Percentiles rank a stretch among this genome's conserved stretches.
Conservation (phyloP, 2,888 invertebrate genomes). For the Ommatoiulus sabulosus region DNA sequence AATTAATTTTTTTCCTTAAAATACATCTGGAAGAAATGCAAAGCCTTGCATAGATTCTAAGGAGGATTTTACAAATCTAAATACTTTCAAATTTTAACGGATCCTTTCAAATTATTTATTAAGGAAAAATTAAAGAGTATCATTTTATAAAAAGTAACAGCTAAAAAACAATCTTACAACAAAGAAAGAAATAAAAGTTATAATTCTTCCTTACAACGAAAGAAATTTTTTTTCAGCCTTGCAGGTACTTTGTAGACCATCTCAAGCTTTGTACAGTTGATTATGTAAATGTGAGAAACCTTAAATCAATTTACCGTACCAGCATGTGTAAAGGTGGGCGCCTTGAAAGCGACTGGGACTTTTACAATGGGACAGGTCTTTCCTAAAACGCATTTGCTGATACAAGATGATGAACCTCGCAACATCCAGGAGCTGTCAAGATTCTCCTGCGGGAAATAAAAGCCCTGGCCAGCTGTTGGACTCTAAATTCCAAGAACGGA, state of each 20-base stretch:
- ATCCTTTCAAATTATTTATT: too few species aligned
- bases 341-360: conserved; percentile 44
- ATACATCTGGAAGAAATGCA: too few species aligned
- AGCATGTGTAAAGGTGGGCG: not conserved
- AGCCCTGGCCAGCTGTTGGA: conserved; percentile 19
- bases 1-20: too few species aligned
- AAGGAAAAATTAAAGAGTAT: too few species aligned
- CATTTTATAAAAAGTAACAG: too few species aligned
- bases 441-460: conserved; percentile 45
- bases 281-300: not conserved
- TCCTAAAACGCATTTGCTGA: conserved; percentile 42
- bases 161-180: too few species aligned
- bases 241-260: too few species aligned
- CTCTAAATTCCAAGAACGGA: not conserved
- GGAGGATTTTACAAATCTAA: too few species aligned
- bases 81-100: too few species aligned
- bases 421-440: not conserved
- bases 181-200: too few species aligned
- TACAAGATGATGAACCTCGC: not conserved
- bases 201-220: not conserved
- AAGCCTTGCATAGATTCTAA: too few species aligned
- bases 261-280: not conserved
- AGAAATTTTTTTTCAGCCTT: not conserved
- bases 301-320: not conserved
- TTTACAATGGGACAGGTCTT: conserved; percentile 1